These are phyloP conservation scores for Propithecus deckenii DNA, from an alignment of 2,797 vertebrate genomes.

Conservation along the genomic window DNA sequence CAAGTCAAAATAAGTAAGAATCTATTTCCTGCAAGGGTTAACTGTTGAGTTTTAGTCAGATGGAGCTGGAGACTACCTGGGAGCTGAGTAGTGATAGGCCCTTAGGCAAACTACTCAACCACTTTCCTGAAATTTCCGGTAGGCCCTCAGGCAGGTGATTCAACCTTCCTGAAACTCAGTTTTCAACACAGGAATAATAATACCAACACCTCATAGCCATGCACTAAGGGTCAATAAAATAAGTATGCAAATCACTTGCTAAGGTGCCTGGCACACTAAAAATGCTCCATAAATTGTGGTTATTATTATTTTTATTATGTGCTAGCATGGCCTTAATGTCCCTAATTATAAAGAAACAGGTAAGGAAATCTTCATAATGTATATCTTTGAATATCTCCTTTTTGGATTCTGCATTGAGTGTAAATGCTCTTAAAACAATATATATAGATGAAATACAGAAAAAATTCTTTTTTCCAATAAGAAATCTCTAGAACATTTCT, in stretches of 20 bases:
- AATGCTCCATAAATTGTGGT: neutral
- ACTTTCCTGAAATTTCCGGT: neutral
- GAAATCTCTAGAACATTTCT: slow-evolving; percentile 32
- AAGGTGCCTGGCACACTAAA: neutral
- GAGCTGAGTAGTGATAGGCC: neutral
- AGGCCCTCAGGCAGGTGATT: neutral
- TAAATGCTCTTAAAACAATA: slow-evolving; percentile 29
- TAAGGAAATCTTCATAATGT: neutral
- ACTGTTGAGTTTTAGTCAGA: neutral
- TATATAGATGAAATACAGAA: slow-evolving; percentile 3
- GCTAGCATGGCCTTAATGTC: neutral
- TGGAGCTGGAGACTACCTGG: neutral
- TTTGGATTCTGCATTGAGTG: slow-evolving; percentile 2
- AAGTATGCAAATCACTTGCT: neutral
- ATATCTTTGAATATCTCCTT: neutral
- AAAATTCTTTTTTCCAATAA: neutral
- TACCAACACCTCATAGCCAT: neutral
- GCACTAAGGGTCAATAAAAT: neutral
- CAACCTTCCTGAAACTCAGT: neutral
- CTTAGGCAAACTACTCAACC: neutral
- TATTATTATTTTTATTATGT: slow-evolving; percentile 1
- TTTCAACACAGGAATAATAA: neutral
- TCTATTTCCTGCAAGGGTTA: neutral
- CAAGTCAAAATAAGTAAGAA: neutral
- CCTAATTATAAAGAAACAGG: neutral